Evolutionary conservation across 2,888 invertebrate species (phyloP), one percentile per base, ranked within the genome.

Genomic region (Baronia brevicornis): DNA sequence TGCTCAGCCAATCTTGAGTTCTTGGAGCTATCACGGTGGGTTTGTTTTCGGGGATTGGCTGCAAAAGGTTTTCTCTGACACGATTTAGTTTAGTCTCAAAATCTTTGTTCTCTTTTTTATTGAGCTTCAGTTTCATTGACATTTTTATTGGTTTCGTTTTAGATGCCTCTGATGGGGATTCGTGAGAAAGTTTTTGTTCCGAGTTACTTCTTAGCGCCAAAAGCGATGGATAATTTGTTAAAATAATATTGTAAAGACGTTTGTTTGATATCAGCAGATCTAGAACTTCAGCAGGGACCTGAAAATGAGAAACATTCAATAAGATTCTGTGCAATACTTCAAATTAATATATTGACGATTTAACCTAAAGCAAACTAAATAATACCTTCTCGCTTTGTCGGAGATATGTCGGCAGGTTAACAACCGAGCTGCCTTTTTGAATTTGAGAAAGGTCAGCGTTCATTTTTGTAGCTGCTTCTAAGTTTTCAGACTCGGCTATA

Each of bases 331-430:
- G 8, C 18, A 4, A 8, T 33, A 17, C 7, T 21, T 2, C 4
- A 3, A 9, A 10, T 28, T n/a, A 12, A 2, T 12, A 12, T 12
- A n/a, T 5, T 7, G 6, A 22, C 11, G 19, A 23, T 18, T 1
- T 13, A 17, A 7, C 4, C 20, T 29, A 19, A 36, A 14, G n/a
- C 21, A 8, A 14, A 15, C 13, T 25, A 12, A 17, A 24, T 26
- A 39, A 43, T 73, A 90, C 90, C 84, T 88, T 91, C 71, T 91
- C 91, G 54, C 89, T 89, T 67, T 90, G 88, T 54, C 86, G 87
- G 27, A 93, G 86, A 66, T 91, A 94, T 2, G 94, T 94, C 2
- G 94, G 94, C 29, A 94, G 74, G 66, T 92, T 91, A 14, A 94
- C 87, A 34, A 92, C 90, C 28, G 93, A 94, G 49, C 88, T 87